Percentiles rank a stretch among this genome's conserved stretches.
These are phyloP conservation scores for Yponomeuta sedellus DNA, from an alignment of 2,888 invertebrate genomes.

Conservation along the genomic window DNA sequence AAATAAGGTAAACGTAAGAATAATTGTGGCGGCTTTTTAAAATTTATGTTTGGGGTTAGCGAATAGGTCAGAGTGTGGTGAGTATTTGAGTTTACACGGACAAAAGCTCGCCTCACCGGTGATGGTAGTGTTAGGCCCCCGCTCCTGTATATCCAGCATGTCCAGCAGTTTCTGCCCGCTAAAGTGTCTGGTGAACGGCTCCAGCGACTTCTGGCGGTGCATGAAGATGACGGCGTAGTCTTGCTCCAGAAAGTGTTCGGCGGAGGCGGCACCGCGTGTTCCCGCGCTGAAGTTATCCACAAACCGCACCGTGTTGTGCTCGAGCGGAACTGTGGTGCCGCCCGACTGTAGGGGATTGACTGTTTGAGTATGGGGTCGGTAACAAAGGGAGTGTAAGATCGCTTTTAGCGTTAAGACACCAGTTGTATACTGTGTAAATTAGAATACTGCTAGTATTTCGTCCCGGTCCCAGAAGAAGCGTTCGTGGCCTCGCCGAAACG, in stretches of 20 bases:
- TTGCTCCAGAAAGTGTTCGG: conserved; percentile 93
- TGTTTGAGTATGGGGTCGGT: too few species aligned
- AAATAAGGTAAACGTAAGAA: too few species aligned
- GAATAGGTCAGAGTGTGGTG: too few species aligned
- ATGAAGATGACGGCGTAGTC: conserved; percentile 91
- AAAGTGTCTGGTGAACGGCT: conserved; percentile 94
- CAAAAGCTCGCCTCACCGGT: conserved; percentile 60
- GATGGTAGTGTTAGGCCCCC: conserved; percentile 79
- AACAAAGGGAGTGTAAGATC: too few species aligned
- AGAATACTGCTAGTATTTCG: too few species aligned
- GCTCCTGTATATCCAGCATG: conserved; percentile 82
- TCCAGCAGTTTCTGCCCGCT: conserved; percentile 86
- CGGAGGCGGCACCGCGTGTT: conserved; percentile 94
- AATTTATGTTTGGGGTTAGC: too few species aligned
- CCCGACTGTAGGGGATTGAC: conserved; percentile 81
- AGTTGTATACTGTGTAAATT: too few species aligned
- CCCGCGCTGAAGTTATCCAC: conserved; percentile 99
- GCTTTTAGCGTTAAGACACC: too few species aligned
- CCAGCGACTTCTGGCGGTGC: conserved; percentile 90
- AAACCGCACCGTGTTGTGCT: conserved; percentile 97
- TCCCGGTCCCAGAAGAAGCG: too few species aligned
- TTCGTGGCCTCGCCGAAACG: too few species aligned
- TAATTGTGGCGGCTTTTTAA: too few species aligned
- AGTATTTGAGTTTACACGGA: too few species aligned
- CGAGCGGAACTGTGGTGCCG: conserved; percentile 97